Evolutionary conservation across 2,113 vertebrate genomes (phyloP).

Genomic region (Muscicapa adusta): DNA sequence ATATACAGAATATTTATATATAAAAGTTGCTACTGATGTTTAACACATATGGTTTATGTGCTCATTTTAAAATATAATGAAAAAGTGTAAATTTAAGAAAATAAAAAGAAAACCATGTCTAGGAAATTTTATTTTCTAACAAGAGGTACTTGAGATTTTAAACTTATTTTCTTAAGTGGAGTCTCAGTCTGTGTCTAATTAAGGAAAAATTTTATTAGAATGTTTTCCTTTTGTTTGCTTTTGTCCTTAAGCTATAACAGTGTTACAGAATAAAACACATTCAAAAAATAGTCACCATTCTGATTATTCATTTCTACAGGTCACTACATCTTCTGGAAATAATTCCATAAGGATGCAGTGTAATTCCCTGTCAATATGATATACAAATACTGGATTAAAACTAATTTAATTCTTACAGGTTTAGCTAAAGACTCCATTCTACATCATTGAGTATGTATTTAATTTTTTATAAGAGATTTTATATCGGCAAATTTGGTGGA

Average conservation of each 20-base stretch:
- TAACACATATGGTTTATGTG: not conserved
- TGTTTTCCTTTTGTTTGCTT: not conserved
- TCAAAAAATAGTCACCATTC: fast-evolving
- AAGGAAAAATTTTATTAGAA: not conserved
- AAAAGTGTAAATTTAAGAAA: not conserved
- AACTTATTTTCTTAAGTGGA: not conserved
- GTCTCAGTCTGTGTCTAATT: not conserved
- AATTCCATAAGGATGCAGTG: no score
- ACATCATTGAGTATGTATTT: not conserved
- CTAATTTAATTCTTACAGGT: not conserved
- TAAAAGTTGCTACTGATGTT: not conserved
- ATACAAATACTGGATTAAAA: not conserved
- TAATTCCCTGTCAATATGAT: not conserved
- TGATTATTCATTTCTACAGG: not conserved
- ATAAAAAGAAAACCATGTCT: not conserved
- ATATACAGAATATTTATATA: not conserved
- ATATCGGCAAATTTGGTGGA: not conserved
- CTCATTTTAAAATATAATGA: not conserved
- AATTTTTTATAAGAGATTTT: not conserved
- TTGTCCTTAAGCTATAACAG: not conserved
- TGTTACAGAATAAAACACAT: not conserved
- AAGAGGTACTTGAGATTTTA: not conserved
- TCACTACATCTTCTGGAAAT: not conserved
- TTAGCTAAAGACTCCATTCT: not conserved
- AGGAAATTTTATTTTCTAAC: not conserved